A percentile compares a stretch with the other conserved stretches of the same genome.
These are phyloP conservation scores for Trogon melanurus DNA, from an alignment of 2,113 vertebrate genomes.

Conservation along the genomic window DNA sequence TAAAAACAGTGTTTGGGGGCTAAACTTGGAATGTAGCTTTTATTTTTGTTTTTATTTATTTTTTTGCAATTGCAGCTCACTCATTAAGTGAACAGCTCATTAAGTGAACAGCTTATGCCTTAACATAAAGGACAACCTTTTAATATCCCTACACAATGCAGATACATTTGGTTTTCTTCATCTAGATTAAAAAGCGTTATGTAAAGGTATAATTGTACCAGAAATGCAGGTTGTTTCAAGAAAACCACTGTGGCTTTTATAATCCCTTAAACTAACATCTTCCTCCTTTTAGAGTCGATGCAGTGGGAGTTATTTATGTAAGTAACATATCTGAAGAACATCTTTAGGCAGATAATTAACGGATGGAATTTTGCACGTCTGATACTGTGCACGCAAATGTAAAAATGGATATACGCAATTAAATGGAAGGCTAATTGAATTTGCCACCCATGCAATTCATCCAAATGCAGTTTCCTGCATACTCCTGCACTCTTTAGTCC, in stretches of 20 bases:
- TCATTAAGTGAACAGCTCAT: not conserved
- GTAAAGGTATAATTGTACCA: not conserved
- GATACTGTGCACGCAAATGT: not conserved
- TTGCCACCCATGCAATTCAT: not conserved
- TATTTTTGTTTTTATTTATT: not conserved
- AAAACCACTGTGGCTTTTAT: not conserved
- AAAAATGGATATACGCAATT: not conserved
- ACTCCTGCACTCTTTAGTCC: not conserved
- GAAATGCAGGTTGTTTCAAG: not conserved
- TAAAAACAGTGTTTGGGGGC: not conserved
- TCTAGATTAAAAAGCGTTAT: not conserved
- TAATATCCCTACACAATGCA: fast-evolving
- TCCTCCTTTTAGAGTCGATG: not conserved
- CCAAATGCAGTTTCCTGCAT: not conserved
- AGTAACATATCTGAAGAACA: not conserved
- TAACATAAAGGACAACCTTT: not conserved
- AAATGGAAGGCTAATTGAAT: not conserved
- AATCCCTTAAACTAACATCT: not conserved
- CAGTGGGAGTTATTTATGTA: not conserved
- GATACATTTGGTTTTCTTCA: not conserved
- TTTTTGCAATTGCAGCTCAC: not conserved
- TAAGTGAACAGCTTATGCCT: not conserved
- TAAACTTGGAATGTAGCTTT: not conserved
- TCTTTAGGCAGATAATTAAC: not conserved
- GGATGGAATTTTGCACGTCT: not conserved